Conservation (phyloP, 2,113 vertebrate genomes). For the Chaenogobius annularis region DNA sequence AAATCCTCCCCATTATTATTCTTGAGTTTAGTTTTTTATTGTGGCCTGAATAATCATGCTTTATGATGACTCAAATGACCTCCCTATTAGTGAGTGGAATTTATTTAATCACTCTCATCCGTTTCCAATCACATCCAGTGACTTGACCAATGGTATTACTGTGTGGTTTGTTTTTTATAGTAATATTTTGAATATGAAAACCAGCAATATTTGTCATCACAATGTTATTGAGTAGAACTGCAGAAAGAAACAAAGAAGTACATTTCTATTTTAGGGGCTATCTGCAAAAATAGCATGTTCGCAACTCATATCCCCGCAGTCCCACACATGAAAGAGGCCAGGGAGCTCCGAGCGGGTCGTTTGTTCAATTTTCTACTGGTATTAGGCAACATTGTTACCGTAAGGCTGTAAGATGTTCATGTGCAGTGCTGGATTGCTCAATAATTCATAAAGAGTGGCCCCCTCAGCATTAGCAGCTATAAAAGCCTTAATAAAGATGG, state of each 20-base stretch:
- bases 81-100: too few species aligned
- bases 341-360: conserved; percentile 41
- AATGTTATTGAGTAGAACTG: background rate
- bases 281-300: conserved; percentile 40
- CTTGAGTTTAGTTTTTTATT: too few species aligned
- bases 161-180: too few species aligned
- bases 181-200: too few species aligned
- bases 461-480: conserved; percentile 61
- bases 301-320: conserved; percentile 8
- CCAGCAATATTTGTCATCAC: background rate
- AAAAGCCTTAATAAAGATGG: conserved; percentile 66
- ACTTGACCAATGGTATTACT: too few species aligned
- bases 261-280: conserved; percentile 43
- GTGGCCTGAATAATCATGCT: too few species aligned
- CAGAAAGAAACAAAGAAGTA: background rate
- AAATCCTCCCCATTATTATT: too few species aligned
- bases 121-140: too few species aligned
- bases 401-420: conserved; percentile 41
- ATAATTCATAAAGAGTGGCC: conserved; percentile 65
- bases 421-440: conserved; percentile 48
- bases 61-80: too few species aligned
- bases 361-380: conserved; percentile 30
- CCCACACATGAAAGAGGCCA: conserved; percentile 32
- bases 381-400: conserved; percentile 36
- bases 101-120: too few species aligned